These are phyloP conservation scores for Sebastes matsubarae DNA, from an alignment of 2,797 vertebrate species.

Conservation along the genomic window DNA sequence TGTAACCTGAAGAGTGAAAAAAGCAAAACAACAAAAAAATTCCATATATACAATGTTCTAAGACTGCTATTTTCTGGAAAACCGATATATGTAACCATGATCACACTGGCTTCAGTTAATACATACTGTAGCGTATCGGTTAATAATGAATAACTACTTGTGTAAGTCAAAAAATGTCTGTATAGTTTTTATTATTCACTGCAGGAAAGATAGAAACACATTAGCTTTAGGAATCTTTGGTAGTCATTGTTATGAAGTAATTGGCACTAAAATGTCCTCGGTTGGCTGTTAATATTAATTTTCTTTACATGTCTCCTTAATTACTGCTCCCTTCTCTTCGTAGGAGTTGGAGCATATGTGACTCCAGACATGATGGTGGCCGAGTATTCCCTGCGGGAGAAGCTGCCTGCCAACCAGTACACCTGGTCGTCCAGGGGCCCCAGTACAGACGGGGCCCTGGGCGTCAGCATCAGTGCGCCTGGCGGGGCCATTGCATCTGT, in stretches of 20 bases:
- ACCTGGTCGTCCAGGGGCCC: slow-evolving; percentile 99
- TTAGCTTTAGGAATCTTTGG: not conserved
- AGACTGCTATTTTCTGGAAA: not conserved
- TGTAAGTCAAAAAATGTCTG: not conserved
- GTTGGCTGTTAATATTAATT: not conserved
- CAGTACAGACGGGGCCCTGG: slow-evolving; percentile 94
- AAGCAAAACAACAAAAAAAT: not conserved
- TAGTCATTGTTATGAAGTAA: not conserved
- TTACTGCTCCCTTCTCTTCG: not conserved
- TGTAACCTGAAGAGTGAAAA: not conserved
- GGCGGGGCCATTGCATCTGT: slow-evolving; percentile 98
- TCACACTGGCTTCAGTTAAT: not conserved
- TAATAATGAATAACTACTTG: not conserved
- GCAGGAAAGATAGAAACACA: not conserved
- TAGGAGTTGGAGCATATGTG: slow-evolving; percentile 97
- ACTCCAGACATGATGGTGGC: slow-evolving; percentile 99
- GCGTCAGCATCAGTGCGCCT: slow-evolving; percentile 98
- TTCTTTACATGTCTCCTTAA: not conserved
- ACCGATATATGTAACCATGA: not conserved
- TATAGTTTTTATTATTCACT: not conserved
- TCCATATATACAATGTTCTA: not conserved
- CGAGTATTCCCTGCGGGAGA: slow-evolving; percentile 97
- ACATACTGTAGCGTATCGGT: not conserved
- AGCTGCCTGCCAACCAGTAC: slow-evolving; percentile 97
- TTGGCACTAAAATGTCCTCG: too few relatives aligned